Percentiles rank a stretch among this genome's conserved stretches.
Evolutionary conservation across 2,888 invertebrate species (phyloP).

Genomic region (Melinaea menophilus): DNA sequence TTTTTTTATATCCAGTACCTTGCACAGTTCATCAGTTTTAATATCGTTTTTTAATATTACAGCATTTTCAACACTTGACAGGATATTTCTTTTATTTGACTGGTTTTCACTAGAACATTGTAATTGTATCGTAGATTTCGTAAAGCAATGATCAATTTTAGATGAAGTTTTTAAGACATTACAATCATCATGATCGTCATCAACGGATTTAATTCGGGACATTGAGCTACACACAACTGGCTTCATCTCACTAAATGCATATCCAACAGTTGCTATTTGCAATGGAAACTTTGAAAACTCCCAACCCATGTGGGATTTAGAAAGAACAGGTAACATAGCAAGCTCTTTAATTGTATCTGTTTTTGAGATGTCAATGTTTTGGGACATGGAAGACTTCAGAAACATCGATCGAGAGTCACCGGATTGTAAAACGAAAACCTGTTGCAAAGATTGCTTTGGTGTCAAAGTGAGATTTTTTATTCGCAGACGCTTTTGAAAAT

Average conservation of each 20-base stretch:
- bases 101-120: background rate
- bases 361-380: slow-evolving; percentile 36
- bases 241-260: slow-evolving; percentile 42
- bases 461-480: slow-evolving; percentile 56
- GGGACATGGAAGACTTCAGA: slow-evolving; percentile 45
- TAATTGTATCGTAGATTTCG: background rate
- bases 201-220: slow-evolving; percentile 17
- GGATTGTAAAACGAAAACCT: slow-evolving; percentile 51
- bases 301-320: slow-evolving; percentile 46
- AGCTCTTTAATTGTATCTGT: slow-evolving; percentile 39
- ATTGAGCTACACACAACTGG: slow-evolving; percentile 26
- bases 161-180: background rate
- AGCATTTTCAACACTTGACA: background rate
- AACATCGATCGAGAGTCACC: slow-evolving; percentile 54
- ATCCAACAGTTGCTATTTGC: slow-evolving; percentile 60
- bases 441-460: slow-evolving; percentile 55
- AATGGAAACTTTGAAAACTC: slow-evolving; percentile 48
- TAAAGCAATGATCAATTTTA: background rate
- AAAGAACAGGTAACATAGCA: slow-evolving; percentile 38
- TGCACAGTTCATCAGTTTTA: background rate
- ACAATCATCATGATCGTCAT: slow-evolving; percentile 3
- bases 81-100: no score
- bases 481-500: slow-evolving; percentile 53
- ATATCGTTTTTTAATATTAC: slow-evolving; percentile 2
- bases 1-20: background rate